Base-by-base conservation (phyloP, 2,113 vertebrate genomes). In the Pterophyllum scalare region DNA sequence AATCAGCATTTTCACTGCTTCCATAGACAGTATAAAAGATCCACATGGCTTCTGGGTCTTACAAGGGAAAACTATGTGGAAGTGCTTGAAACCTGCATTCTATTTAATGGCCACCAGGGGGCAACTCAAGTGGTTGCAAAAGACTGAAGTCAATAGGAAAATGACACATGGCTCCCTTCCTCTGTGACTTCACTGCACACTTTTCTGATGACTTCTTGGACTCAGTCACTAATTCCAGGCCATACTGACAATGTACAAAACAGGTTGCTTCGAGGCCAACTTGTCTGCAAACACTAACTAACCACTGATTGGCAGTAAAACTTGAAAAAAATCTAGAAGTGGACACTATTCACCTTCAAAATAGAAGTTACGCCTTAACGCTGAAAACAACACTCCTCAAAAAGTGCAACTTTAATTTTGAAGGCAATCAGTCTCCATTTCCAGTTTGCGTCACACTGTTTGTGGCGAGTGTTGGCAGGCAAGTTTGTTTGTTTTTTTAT, bases 1-100 rank as follows among this genome's bases (percentile, higher is more conserved):
- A 72, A 26, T 28, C 20, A 72, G 46, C 17, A 72, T 72, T 72
- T 54, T 72, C 3, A 31, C 17, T 13, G 26, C 19, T 14, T n/a
- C 12, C 67, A 54, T 72, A 72, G 26, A 54, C 17, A 54, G 46
- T 33, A 6, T 33, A 6, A 52, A 54, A 72, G 28, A 72, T 49
- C n/a, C 17, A 54, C 2, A 4, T 72, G 3, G 11, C 12, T 24
- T 58, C 56, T 24, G 4, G n/a, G 46, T n/a, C 54, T 57, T 3
- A 12, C 26, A 52, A 31, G 46, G 3, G 6, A 72, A n/a, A 52
- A 43, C 10, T 31, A 26, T 52, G 52, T 52, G 24, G 6, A 72
- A 52, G 46, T 52, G 46, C 65, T 72, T 31, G 52, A 72, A 52
- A 52, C 43, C 65, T 52, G 67, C 46, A 72, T 72, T 72, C 46